Percentiles rank a stretch among this genome's conserved stretches.
phyloP scores from a whole-genome alignment of 2,888 invertebrate genomes.

The Ametastegia equiseti region DNA sequence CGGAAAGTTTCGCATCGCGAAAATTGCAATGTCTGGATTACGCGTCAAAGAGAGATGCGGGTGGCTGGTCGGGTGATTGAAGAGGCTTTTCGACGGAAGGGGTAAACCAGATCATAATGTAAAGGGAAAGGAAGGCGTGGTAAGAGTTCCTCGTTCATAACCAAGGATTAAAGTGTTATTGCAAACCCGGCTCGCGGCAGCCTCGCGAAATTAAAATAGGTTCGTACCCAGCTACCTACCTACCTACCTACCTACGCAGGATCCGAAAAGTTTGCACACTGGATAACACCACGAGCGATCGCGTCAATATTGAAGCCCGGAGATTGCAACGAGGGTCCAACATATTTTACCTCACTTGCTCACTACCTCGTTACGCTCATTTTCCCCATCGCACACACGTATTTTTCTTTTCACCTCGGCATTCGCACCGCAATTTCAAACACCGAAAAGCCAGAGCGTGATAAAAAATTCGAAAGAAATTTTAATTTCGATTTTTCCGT shows the following conservation, averaged over 20 bases:
- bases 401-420: not conserved
- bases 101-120: slow-evolving; percentile 51
- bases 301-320: slow-evolving; percentile 68
- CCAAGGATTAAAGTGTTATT: slow-evolving; percentile 73
- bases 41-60: not conserved
- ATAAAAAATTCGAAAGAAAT: too few relatives aligned
- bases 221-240: not conserved
- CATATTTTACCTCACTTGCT: not conserved
- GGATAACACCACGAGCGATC: slow-evolving; percentile 64
- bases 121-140: not conserved
- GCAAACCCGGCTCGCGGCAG: slow-evolving; percentile 61
- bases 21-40: not conserved
- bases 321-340: slow-evolving; percentile 11
- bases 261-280: slow-evolving; percentile 68
- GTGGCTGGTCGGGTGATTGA: not conserved
- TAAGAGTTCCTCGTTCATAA: slow-evolving; percentile 65
- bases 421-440: too few relatives aligned
- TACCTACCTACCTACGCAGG: slow-evolving; percentile 50
- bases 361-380: not conserved
- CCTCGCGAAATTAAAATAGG: slow-evolving; percentile 69
- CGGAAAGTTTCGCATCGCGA: not conserved
- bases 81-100: slow-evolving; percentile 54
- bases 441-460: too few relatives aligned
- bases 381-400: not conserved
- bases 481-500: too few relatives aligned